Evolutionary conservation across 2,113 vertebrate genomes (phyloP).

Genomic region (Asarcornis scutulata): DNA sequence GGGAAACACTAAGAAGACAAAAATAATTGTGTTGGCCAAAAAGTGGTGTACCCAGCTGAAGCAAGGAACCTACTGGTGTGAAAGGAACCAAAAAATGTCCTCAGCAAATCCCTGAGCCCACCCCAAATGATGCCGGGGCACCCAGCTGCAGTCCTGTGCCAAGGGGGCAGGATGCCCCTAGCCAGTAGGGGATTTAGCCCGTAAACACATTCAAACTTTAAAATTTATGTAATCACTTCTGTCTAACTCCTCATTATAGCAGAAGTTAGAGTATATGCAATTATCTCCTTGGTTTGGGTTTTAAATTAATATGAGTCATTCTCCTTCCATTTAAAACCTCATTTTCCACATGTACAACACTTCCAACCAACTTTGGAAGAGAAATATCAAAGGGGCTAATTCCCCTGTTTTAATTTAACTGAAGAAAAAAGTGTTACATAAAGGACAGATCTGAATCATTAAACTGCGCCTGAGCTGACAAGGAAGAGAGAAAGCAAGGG

Average conservation of each 20-base stretch:
- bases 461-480: neutral
- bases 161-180: neutral
- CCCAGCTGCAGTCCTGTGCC: neutral
- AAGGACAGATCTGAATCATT: slow-evolving; percentile 33
- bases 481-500: slow-evolving; percentile 5
- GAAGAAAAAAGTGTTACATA: slow-evolving; percentile 23
- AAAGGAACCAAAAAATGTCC: neutral
- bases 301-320: slow-evolving; percentile 67
- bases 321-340: slow-evolving; percentile 55
- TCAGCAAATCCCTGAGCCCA: neutral
- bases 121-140: neutral
- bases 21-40: neutral
- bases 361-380: slow-evolving; percentile 37
- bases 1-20: neutral
- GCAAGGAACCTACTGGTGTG: neutral
- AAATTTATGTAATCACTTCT: slow-evolving; percentile 68
- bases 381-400: slow-evolving; percentile 38
- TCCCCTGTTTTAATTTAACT: slow-evolving; percentile 37
- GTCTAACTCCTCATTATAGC: slow-evolving; percentile 69
- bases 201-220: slow-evolving; percentile 10
- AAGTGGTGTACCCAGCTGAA: neutral
- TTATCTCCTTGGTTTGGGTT: slow-evolving; percentile 47
- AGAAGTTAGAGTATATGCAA: slow-evolving; percentile 58
- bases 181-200: neutral
- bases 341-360: slow-evolving; percentile 37